phyloP scores from a whole-genome alignment of 2,797 vertebrate species.

The Rhabdomys pumilio region DNA sequence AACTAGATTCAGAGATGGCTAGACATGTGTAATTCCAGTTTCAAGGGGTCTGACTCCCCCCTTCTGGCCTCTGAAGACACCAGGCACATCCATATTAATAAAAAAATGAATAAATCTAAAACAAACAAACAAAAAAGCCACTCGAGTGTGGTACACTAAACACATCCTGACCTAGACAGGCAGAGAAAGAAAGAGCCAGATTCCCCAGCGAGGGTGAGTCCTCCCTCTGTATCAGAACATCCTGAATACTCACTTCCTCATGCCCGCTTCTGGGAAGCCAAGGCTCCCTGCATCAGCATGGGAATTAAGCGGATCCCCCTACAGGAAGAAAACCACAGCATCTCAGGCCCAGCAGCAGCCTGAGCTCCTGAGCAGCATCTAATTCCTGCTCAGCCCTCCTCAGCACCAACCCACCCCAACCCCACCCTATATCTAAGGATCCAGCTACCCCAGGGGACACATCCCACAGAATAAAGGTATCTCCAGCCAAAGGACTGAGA shows the following conservation, averaged over 20 bases:
- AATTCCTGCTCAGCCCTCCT: not conserved
- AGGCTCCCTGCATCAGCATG: rapidly evolving
- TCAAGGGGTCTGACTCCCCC: not conserved
- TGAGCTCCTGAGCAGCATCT: rapidly evolving
- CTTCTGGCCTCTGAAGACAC: not conserved
- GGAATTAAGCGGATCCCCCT: rapidly evolving
- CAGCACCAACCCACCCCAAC: rapidly evolving
- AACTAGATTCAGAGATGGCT: no score
- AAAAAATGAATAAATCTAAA: not conserved
- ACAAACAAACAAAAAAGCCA: rapidly evolving
- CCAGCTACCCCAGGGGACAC: not conserved
- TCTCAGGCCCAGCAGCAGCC: rapidly evolving
- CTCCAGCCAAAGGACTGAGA: not conserved
- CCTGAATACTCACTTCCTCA: not conserved
- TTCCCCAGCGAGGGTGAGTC: not conserved
- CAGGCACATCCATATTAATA: not conserved
- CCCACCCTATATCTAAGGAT: rapidly evolving
- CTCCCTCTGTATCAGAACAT: not conserved
- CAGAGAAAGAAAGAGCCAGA: rapidly evolving
- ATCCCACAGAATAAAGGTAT: not conserved
- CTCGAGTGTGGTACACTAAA: not conserved
- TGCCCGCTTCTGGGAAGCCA: not conserved
- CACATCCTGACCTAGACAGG: rapidly evolving
- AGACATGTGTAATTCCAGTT: not conserved
- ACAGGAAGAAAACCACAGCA: not conserved